Evolutionary conservation across 2,797 vertebrate species (phyloP).

Genomic region (Antrozous pallidus): DNA sequence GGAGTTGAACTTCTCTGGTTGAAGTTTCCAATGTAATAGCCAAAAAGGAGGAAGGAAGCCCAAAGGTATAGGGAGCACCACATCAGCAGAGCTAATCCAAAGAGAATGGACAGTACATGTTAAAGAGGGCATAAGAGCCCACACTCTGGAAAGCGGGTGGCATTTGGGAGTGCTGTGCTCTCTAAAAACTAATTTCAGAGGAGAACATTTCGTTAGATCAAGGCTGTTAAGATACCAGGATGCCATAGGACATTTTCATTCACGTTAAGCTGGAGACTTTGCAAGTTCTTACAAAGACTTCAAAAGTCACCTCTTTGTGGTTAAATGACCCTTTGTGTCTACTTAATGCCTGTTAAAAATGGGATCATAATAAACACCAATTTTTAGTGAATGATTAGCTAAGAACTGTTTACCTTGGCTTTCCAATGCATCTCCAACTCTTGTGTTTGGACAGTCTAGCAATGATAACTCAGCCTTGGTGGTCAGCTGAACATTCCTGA

Average conservation of each 20-base stretch:
- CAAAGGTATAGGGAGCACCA: not conserved
- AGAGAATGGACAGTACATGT: not conserved
- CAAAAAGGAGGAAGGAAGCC: not conserved
- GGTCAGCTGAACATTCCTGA: not conserved
- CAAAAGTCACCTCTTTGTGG: not conserved
- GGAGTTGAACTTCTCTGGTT: not conserved
- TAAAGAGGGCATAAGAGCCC: not conserved
- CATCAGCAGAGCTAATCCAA: not conserved
- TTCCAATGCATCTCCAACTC: not conserved
- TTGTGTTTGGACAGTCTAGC: not conserved
- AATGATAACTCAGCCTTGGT: not conserved
- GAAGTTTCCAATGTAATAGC: not conserved
- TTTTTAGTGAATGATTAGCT: not conserved
- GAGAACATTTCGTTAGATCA: not conserved
- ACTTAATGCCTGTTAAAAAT: not conserved
- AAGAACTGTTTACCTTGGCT: not conserved
- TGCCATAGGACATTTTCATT: not conserved
- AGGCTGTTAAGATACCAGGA: not conserved
- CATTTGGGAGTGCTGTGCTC: not conserved
- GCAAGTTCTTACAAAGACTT: not conserved
- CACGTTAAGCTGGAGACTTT: not conserved
- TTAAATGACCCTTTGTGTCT: not conserved
- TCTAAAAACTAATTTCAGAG: not conserved
- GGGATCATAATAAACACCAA: not conserved
- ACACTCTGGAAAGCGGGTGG: not conserved